Evolutionary conservation across 2,888 invertebrate species (phyloP), one percentile per base, ranked within the genome.

Genomic region (Folsomia candida): DNA sequence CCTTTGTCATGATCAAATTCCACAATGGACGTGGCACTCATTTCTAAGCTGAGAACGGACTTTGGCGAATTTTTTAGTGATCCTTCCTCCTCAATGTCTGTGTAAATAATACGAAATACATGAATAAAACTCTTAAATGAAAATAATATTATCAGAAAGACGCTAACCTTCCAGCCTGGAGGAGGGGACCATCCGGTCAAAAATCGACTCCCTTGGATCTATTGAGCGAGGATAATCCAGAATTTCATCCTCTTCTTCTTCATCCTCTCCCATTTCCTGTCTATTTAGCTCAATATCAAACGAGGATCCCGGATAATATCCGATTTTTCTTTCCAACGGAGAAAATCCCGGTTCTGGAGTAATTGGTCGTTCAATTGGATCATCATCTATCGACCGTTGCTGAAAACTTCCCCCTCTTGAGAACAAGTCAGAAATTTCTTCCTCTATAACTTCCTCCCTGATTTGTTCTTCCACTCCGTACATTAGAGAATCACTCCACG

Each of bases 1-100:
- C 6, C 6, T n/a, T 6, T 22, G 6, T 25, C n/a, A 11, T 26
- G 78, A 6, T 54, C 54, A 54, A 54, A 54, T n/a, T 54, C 54
- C 11, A 20, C 6, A n/a, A 54, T 54, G 6, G 54, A 54, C 18
- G 54, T 54, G 6, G 54, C 54, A 54, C 20, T 20, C 6, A 20
- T 91, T 88, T n/a, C 92, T 89, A 67, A 92, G 89, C 70, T 93
- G 78, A 92, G 89, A 83, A 94, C 94, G 79, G 92, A 94, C 81
- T 96, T 96, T 0, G 96, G 96, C 1, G 95, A 92, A 81, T 94
- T 95, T 6, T 94, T 93, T 73, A 91, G 90, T 0, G 94, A 94
- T 81, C 94, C 94, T 80, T 93, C 78, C 51, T 79, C 79, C 47
- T 79, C 79, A 84, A 94, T 93, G 58, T 94, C 94, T 37, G 14